Percentiles rank a stretch among this genome's conserved stretches.
These are phyloP conservation scores for Alosa sapidissima DNA, from an alignment of 2,797 vertebrate species.

Conservation along the genomic window DNA sequence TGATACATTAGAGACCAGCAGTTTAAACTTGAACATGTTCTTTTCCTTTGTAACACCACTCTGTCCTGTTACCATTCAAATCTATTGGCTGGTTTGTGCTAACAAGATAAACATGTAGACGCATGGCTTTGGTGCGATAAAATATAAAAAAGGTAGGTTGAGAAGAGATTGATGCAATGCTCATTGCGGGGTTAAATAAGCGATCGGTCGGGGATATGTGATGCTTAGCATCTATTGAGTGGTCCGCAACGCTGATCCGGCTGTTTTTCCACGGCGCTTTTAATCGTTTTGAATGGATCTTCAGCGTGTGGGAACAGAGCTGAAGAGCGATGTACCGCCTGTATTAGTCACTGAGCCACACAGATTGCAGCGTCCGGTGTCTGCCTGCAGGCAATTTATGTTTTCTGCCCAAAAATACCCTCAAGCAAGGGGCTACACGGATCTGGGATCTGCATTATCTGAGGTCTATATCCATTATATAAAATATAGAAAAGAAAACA, in stretches of 20 bases:
- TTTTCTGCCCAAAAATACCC: background rate
- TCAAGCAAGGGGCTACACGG: background rate
- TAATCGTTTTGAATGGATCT: slow-evolving; percentile 56
- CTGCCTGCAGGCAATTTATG: background rate
- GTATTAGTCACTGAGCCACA: slow-evolving; percentile 22
- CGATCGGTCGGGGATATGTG: slow-evolving; percentile 47
- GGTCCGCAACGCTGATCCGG: slow-evolving; percentile 54
- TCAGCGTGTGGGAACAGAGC: slow-evolving; percentile 47
- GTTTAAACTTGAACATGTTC: background rate
- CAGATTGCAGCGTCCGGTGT: slow-evolving; percentile 15
- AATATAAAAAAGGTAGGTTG: slow-evolving; percentile 36
- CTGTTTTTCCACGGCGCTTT: slow-evolving; percentile 49
- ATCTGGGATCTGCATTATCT: background rate
- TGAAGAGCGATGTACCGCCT: slow-evolving; percentile 37
- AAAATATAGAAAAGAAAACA: slow-evolving; percentile 25
- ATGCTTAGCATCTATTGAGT: slow-evolving; percentile 56
- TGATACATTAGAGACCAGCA: background rate
- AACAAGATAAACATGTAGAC: background rate
- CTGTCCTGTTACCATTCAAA: background rate
- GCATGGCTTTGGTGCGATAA: background rate
- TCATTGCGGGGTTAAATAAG: slow-evolving; percentile 63
- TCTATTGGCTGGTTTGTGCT: background rate
- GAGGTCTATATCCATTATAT: background rate
- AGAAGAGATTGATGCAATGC: slow-evolving; percentile 60
- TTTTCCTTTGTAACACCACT: background rate